Base-by-base conservation (phyloP, 2,113 vertebrate genomes). In the Carollia perspicillata region DNA sequence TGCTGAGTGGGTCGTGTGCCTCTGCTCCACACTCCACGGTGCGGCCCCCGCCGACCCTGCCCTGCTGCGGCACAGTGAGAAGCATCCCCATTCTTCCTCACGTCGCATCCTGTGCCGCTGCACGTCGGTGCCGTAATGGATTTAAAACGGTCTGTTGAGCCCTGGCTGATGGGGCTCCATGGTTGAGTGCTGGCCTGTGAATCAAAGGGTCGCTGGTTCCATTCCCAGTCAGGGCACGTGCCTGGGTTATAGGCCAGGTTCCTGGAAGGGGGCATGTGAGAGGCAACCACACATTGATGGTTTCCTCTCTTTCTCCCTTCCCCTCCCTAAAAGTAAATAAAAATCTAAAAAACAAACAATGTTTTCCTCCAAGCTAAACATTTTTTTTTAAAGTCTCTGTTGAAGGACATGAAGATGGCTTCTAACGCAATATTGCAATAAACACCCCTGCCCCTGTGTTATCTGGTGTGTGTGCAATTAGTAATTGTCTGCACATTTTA, bases 1-100 rank as follows among this genome's bases (percentile, higher is more conserved):
- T 10, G 20, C 49, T 6, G 8, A 16, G 40, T 1, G 5, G n/a
- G 20, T 5, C 0, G 26, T 4, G 37, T 22, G 65, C 9, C 8
- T 17, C 22, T 0, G 33, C 23, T 16, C 20, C 49, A 8, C 13
- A 5, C 33, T 28, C n/a, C 2, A 8, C 23, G 9, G 2, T n/a
- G 51, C 22, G 28, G 33, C 8, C 65, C n/a, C 8, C 3, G 30
- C 10, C 30, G 2, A 3, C 3, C 13, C 53, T 18, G 40, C 0
- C 1, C 35, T 44, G 55, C 40, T 14, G 16, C 40, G 2, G 33
- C 6, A 11, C 8, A 1, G 17, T 1, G 37, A 40, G 13, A 2
- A 35, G 37, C 1, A 18, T 14, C 66, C 40, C 47, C 5, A 1
- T 28, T 28, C 22, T 35, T 12, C 1, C 26, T 49, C 53, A 16